These are phyloP conservation scores for Diadegma fenestrale DNA, from an alignment of 2,888 invertebrate species.

Conservation along the genomic window DNA sequence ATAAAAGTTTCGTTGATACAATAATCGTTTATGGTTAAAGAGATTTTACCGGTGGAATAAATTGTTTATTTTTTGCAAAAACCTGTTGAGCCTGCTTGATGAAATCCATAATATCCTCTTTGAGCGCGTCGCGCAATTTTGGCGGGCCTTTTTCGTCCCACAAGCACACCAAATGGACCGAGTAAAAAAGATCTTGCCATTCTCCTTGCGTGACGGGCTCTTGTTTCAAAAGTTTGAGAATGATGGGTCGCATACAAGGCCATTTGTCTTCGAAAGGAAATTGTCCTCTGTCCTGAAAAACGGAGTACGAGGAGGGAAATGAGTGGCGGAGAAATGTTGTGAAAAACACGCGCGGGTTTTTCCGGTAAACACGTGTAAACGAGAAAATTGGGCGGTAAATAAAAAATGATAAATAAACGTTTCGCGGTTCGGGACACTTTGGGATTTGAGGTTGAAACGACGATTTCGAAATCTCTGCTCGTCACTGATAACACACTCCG, in stretches of 20 bases:
- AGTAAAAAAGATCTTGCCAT: constrained; percentile 99
- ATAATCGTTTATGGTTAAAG: neutral
- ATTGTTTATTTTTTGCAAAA: neutral
- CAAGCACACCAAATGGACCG: constrained; percentile 97
- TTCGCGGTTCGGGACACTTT: neutral
- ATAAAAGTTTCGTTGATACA: neutral
- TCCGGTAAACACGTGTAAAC: neutral
- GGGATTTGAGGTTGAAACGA: neutral
- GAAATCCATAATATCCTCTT: constrained; percentile 96
- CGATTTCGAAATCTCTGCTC: neutral
- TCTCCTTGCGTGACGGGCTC: constrained; percentile 96
- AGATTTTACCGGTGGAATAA: neutral
- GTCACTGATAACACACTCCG: neutral
- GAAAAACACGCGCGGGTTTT: constrained; percentile 2
- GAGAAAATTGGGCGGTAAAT: neutral
- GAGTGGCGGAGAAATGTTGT: neutral
- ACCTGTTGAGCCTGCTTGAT: constrained; percentile 96
- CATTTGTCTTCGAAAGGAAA: constrained; percentile 98
- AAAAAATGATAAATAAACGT: neutral
- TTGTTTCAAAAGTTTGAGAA: constrained; percentile 96
- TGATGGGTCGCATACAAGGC: constrained; percentile 97
- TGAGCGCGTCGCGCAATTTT: constrained; percentile 95
- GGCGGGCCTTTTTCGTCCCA: constrained; percentile 98
- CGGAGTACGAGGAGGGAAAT: constrained; percentile 50
- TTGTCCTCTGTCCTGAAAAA: constrained; percentile 91